A percentile compares a stretch with the other conserved stretches of the same genome.
Conservation (phyloP, 2,888 invertebrate genomes). For the Atherix ibis region DNA sequence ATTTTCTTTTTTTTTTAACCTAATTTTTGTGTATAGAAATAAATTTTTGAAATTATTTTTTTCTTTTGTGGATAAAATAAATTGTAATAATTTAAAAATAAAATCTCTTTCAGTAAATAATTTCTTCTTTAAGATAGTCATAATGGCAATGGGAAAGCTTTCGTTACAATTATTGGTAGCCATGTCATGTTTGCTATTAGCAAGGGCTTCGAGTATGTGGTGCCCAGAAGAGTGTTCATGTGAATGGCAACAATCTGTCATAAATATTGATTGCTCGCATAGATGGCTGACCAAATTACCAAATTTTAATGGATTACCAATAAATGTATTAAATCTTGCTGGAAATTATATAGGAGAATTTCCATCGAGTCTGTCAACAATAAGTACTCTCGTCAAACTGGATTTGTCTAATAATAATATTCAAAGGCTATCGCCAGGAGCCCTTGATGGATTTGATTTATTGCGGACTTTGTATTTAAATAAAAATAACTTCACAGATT, state of each 20-base stretch:
- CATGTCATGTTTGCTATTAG: too few species aligned
- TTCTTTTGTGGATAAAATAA: too few species aligned
- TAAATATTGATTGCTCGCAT: slow-evolving; percentile 23
- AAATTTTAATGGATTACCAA: slow-evolving; percentile 23
- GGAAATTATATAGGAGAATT: slow-evolving; percentile 43
- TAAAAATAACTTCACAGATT: slow-evolving; percentile 42
- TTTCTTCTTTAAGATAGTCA: too few species aligned
- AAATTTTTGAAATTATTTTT: too few species aligned
- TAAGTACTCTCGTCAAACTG: slow-evolving; percentile 36
- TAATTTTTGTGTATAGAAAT: too few species aligned
- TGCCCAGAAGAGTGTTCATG: slow-evolving; percentile 25
- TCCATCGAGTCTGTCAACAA: slow-evolving; percentile 36
- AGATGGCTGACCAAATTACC: slow-evolving; percentile 20
- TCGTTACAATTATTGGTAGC: too few species aligned
- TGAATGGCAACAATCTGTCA: slow-evolving; percentile 23
- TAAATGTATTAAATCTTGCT: slow-evolving; percentile 45
- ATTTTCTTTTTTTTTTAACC: too few species aligned
- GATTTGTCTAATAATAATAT: slow-evolving; percentile 41
- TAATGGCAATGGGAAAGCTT: too few species aligned
- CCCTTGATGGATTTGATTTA: slow-evolving; percentile 37
- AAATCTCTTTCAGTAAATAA: too few species aligned
- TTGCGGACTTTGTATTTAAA: slow-evolving; percentile 46
- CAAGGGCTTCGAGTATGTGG: too few species aligned
- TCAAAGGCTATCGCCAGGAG: slow-evolving; percentile 32
- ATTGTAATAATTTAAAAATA: too few species aligned